phyloP scores from a whole-genome alignment of 2,797 vertebrate genomes.

The Vireo griseus region DNA sequence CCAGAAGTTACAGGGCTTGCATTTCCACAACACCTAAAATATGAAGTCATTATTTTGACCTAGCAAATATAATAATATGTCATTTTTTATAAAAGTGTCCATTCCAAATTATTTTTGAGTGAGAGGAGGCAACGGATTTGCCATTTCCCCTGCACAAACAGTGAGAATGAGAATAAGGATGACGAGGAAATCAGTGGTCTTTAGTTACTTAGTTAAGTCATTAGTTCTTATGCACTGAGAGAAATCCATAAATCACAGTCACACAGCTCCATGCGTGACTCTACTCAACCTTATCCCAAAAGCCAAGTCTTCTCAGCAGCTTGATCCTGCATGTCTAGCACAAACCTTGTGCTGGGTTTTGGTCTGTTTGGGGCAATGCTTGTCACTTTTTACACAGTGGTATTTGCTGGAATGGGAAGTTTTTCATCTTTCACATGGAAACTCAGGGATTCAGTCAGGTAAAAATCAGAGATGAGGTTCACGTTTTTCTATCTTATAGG shows the following conservation, averaged over 20 bases:
- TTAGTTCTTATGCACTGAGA: neutral
- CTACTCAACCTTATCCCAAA: neutral
- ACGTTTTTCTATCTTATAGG: rapidly evolving
- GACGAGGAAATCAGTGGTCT: neutral
- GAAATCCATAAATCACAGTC: neutral
- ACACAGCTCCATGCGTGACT: neutral
- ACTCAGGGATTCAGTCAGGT: neutral
- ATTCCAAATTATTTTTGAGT: neutral
- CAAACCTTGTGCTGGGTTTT: neutral
- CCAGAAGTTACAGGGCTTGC: neutral
- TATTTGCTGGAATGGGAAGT: neutral
- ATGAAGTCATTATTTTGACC: neutral
- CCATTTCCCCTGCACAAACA: neutral
- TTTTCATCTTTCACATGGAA: neutral
- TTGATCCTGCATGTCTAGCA: neutral
- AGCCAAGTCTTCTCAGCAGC: neutral
- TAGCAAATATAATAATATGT: neutral
- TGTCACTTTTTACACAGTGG: neutral
- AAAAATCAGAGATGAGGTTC: neutral
- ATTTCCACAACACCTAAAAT: neutral
- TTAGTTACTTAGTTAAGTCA: neutral
- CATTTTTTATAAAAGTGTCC: neutral
- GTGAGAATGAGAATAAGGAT: neutral
- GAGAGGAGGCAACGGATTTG: neutral
- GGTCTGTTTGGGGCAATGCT: neutral